Evolutionary conservation across 1,140 invertebrate genomes (phyloP).

Genomic region (Latrodectus geometricus): DNA sequence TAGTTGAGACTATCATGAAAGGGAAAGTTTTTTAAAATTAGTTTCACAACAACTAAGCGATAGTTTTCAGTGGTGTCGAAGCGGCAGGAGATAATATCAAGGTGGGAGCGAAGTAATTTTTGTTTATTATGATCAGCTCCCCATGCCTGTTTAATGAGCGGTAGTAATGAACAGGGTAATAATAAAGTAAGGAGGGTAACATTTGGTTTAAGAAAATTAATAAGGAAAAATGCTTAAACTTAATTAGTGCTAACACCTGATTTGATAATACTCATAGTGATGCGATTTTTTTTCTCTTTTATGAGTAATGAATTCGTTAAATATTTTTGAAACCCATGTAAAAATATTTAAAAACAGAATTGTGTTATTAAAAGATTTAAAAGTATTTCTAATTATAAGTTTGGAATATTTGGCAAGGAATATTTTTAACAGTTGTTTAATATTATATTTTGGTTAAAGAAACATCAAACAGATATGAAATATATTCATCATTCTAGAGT

Average conservation of each 20-base stretch:
- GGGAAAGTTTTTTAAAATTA: slow-evolving; percentile 29
- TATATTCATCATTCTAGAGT: too few species aligned
- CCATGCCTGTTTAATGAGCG: slow-evolving; percentile 24
- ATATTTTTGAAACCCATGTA: too few species aligned
- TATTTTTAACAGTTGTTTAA: too few species aligned
- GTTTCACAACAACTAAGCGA: neutral
- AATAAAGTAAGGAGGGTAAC: slow-evolving; percentile 8
- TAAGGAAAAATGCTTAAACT: neutral
- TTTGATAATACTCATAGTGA: too few species aligned
- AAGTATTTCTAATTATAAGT: too few species aligned
- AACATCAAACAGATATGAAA: too few species aligned
- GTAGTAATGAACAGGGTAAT: slow-evolving; percentile 9
- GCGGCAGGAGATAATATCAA: neutral
- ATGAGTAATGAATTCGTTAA: too few species aligned
- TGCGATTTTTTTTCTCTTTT: too few species aligned
- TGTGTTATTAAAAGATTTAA: too few species aligned
- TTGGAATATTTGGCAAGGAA: too few species aligned
- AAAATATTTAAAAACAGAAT: too few species aligned
- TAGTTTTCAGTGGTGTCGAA: neutral
- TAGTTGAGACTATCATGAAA: slow-evolving; percentile 19
- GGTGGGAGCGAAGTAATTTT: slow-evolving; percentile 15
- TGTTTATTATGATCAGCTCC: slow-evolving; percentile 19
- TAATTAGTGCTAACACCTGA: neutral
- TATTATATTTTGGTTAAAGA: too few species aligned
- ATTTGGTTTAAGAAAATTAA: slow-evolving; percentile 8